A percentile compares a stretch with the other conserved stretches of the same genome.
Conservation (phyloP, 2,888 invertebrate species). For the Ceramica pisi region DNA sequence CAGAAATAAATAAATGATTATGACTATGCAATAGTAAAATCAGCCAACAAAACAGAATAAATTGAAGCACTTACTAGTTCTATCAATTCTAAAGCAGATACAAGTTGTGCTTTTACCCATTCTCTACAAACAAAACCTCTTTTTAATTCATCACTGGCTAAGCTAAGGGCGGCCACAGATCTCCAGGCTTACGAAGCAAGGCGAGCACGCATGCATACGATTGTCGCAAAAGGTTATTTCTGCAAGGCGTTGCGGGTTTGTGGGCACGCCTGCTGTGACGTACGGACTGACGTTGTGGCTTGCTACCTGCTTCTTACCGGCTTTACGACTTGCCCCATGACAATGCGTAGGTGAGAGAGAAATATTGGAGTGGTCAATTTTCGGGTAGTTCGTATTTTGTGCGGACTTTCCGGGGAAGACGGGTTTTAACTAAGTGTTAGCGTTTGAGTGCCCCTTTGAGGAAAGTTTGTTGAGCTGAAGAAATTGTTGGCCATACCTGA, state of each 20-base stretch:
- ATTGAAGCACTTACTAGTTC: background rate
- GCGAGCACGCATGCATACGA: constrained; percentile 56
- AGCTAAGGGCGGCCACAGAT: constrained; percentile 52
- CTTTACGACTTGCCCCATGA: constrained; percentile 46
- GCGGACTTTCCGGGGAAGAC: constrained; percentile 13
- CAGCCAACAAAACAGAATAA: background rate
- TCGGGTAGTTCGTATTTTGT: constrained; percentile 40
- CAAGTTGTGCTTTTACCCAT: background rate
- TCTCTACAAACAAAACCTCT: constrained; percentile 47
- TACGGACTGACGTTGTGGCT: constrained; percentile 59
- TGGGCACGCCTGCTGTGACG: constrained; percentile 61
- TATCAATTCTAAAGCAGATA: constrained; percentile 23
- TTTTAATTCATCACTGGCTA: constrained; percentile 61
- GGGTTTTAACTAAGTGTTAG: constrained; percentile 11
- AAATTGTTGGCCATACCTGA: background rate
- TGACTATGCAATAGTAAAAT: background rate
- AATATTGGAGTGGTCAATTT: constrained; percentile 59
- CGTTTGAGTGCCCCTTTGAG: background rate
- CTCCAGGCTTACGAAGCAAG: constrained; percentile 49
- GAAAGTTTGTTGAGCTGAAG: background rate
- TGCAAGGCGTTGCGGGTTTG: constrained; percentile 67
- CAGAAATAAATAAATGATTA: no score
- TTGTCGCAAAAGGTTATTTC: constrained; percentile 65
- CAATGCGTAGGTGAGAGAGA: constrained; percentile 59
- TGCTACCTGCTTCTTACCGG: constrained; percentile 58